Evolutionary conservation across 2,113 vertebrate species (phyloP).

Genomic region (Dolichotis patagonum): DNA sequence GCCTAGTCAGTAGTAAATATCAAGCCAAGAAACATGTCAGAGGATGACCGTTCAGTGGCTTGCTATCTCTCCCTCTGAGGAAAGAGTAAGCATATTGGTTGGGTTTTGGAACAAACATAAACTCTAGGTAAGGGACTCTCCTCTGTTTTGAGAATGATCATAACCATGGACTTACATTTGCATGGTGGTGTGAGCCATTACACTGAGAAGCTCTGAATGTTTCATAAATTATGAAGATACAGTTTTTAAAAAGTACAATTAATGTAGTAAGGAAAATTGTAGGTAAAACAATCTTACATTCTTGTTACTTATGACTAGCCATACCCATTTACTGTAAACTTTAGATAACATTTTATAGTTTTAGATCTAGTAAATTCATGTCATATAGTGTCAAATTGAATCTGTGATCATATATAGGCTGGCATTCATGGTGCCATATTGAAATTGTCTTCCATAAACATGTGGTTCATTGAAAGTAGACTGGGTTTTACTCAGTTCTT

Average conservation of each 20-base stretch:
- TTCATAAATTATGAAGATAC: not conserved
- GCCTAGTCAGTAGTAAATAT: not conserved
- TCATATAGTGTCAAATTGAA: not conserved
- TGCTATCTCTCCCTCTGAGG: not conserved
- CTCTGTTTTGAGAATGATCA: not conserved
- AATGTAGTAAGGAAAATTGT: not conserved
- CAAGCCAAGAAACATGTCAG: not conserved
- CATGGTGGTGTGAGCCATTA: not conserved
- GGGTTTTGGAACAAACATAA: not conserved
- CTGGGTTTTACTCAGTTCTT: not conserved
- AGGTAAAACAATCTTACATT: not conserved
- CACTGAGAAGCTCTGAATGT: not conserved
- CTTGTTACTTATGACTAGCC: not conserved
- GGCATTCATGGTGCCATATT: accelerated
- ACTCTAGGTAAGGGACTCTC: not conserved
- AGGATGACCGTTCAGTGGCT: not conserved
- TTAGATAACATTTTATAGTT: not conserved
- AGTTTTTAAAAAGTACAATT: not conserved
- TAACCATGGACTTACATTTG: accelerated
- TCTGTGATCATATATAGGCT: accelerated
- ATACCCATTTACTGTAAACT: not conserved
- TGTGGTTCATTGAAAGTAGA: not conserved
- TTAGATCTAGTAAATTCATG: too few relatives aligned
- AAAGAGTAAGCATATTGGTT: not conserved
- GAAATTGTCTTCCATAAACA: not conserved